Percentiles rank a stretch among this genome's conserved stretches.
These are phyloP conservation scores for Meandrina meandrites DNA, from an alignment of 92 coral and sea anemone species.

Conservation along the genomic window DNA sequence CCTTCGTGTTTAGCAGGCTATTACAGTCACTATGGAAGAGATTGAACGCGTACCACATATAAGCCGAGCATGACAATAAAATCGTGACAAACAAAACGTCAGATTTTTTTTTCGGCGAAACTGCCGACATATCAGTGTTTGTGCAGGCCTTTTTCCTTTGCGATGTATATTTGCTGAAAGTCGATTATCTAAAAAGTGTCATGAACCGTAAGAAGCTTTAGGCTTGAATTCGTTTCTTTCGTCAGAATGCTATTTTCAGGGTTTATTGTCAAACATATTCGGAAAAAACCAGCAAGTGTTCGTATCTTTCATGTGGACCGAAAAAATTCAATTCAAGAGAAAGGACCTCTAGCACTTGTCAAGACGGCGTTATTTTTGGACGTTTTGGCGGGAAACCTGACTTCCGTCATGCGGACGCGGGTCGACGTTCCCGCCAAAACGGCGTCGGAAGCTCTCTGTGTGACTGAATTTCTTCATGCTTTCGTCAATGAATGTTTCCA, in stretches of 20 bases:
- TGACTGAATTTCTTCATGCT: no score
- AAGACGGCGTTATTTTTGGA: no score
- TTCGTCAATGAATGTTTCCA: no score
- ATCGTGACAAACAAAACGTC: not conserved
- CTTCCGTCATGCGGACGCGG: not conserved
- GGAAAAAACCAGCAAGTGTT: not conserved
- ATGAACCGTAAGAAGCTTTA: not conserved
- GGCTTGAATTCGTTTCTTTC: not conserved
- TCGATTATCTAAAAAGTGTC: not conserved
- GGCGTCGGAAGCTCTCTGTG: not conserved
- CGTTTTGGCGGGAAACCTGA: constrained; percentile 7
- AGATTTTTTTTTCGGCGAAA: no score
- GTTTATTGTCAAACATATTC: not conserved
- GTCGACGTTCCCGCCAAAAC: not conserved
- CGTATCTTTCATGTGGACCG: no score
- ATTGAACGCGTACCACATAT: no score
- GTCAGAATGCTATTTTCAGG: not conserved
- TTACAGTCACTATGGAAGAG: no score
- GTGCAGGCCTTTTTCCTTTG: not conserved
- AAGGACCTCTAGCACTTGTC: no score
- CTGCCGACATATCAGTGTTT: not conserved
- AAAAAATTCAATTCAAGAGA: not conserved
- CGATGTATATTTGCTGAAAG: not conserved
- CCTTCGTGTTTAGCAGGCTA: no score
- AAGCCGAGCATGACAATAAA: not conserved